Percentiles rank a stretch among this genome's conserved stretches.
phyloP scores from a whole-genome alignment of 1,140 invertebrate species.

The Zaprionus kolodkinae region DNA sequence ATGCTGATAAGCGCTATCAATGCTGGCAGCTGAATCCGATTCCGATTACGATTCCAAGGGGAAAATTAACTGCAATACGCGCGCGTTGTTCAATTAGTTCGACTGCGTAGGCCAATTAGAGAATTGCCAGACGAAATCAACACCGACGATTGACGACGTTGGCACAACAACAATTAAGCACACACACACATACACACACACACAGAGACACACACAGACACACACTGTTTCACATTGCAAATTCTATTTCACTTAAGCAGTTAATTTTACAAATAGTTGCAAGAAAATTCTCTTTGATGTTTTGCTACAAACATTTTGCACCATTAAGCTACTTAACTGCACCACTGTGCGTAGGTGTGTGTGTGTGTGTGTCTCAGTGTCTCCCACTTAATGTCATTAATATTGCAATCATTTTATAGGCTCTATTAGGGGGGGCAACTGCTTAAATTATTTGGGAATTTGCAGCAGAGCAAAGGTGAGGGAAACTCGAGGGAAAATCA shows the following conservation, averaged over 20 bases:
- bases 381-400: slow-evolving; percentile 25
- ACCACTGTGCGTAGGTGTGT: neutral
- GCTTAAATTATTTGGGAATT: neutral
- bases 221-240: neutral
- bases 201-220: neutral
- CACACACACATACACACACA: neutral
- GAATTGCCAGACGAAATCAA: neutral
- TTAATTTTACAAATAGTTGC: neutral
- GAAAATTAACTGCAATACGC: neutral
- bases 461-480: too few species aligned
- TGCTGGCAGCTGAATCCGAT: neutral
- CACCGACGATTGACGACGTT: neutral
- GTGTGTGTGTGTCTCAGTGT: neutral
- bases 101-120: neutral
- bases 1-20: neutral
- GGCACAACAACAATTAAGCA: neutral
- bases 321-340: neutral
- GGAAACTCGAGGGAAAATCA: neutral
- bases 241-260: slow-evolving; percentile 2
- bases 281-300: slow-evolving; percentile 10
- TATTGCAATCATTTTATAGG: slow-evolving; percentile 21
- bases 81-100: neutral
- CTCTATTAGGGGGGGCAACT: neutral
- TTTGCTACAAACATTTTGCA: neutral
- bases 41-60: neutral